phyloP scores from a whole-genome alignment of 2,797 vertebrate species.

The Alfaro cultratus region DNA sequence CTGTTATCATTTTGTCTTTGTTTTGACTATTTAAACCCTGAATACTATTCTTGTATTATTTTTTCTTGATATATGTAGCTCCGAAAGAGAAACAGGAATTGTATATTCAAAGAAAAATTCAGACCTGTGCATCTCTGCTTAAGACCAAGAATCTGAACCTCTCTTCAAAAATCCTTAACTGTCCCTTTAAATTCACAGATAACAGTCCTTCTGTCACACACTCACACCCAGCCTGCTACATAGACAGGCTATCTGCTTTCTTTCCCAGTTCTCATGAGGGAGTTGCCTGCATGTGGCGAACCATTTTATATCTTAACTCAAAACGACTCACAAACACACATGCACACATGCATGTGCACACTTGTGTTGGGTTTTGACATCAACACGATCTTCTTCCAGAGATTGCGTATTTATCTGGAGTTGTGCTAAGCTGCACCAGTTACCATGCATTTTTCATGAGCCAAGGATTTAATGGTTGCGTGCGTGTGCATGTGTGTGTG shows the following conservation, averaged over 20 bases:
- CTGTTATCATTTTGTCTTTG: neutral
- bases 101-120: neutral
- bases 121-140: neutral
- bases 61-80: neutral
- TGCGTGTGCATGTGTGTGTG: constrained; percentile 30
- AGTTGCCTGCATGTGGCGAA: constrained; percentile 48
- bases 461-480: constrained; percentile 63
- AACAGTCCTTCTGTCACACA: constrained; percentile 29
- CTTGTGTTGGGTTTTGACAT: constrained; percentile 52
- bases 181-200: constrained; percentile 18
- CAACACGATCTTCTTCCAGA: constrained; percentile 64
- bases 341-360: constrained; percentile 5
- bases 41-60: neutral
- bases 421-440: constrained; percentile 72
- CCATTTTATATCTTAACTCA: constrained; percentile 48
- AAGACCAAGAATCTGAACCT: neutral
- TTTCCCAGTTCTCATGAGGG: constrained; percentile 39
- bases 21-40: neutral
- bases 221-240: constrained; percentile 9
- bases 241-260: constrained; percentile 45
- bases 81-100: neutral
- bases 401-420: constrained; percentile 78
- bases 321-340: constrained; percentile 6
- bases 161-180: neutral
- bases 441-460: constrained; percentile 83